These are phyloP conservation scores for Frankliniella fusca DNA, from an alignment of 2,888 invertebrate species.

Conservation along the genomic window DNA sequence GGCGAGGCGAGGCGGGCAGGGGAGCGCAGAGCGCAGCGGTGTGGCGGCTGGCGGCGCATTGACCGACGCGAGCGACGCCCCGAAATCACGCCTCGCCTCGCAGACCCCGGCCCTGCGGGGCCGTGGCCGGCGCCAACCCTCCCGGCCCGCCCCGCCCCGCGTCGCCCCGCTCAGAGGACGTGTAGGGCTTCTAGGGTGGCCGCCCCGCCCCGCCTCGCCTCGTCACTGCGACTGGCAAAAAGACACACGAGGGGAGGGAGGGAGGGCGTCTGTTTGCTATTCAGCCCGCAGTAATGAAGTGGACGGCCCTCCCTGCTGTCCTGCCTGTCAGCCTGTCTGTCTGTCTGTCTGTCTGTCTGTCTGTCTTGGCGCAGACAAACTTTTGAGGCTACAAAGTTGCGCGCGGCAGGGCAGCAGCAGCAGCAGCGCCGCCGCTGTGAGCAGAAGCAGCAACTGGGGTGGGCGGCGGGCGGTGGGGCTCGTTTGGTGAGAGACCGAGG, in stretches of 20 bases:
- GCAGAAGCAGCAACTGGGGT: too few relatives aligned
- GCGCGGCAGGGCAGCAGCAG: neutral
- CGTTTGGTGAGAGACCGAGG: too few relatives aligned
- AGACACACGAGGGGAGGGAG: too few relatives aligned
- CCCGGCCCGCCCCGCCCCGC: neutral
- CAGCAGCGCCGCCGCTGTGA: neutral
- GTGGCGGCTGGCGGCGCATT: neutral
- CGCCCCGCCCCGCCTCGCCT: neutral
- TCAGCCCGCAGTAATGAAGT: too few relatives aligned
- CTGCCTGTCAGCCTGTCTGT: neutral
- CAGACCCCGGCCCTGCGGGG: neutral
- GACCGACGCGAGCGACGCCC: neutral
- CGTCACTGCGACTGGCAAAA: too few relatives aligned
- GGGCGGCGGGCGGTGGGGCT: too few relatives aligned
- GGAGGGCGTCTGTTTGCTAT: too few relatives aligned
- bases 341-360: neutral
- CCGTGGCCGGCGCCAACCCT: neutral
- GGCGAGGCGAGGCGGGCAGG: neutral
- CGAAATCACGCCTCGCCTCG: neutral
- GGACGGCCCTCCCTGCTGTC: too few relatives aligned
- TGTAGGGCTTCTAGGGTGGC: neutral
- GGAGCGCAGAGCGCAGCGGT: neutral
- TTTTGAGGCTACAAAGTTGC: constrained; percentile 6
- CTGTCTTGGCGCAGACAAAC: neutral
- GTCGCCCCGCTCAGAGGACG: neutral